These are phyloP conservation scores for Tenthredo livida DNA, from an alignment of 2,888 invertebrate species.

Conservation along the genomic window DNA sequence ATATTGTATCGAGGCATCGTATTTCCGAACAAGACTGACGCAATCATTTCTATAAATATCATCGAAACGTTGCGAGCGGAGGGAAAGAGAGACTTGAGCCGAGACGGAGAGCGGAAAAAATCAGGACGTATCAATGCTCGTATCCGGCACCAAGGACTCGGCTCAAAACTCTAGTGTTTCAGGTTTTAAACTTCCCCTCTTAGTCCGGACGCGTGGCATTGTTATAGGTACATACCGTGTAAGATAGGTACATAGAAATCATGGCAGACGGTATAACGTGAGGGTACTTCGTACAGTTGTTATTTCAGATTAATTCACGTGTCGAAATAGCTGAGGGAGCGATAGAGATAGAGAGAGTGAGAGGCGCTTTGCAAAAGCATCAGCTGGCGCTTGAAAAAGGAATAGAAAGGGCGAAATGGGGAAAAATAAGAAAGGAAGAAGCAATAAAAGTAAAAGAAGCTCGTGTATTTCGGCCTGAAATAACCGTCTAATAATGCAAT, in stretches of 20 bases:
- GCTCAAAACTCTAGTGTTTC: slow-evolving; percentile 1
- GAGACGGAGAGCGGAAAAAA: slow-evolving; percentile 31
- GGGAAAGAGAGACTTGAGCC: slow-evolving; percentile 30
- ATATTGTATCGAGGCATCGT: slow-evolving; percentile 7
- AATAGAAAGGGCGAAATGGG: slow-evolving; percentile 45
- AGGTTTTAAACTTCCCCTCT: background rate
- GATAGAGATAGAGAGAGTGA: background rate
- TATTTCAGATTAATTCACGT: background rate
- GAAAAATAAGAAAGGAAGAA: slow-evolving; percentile 40
- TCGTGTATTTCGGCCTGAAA: slow-evolving; percentile 63
- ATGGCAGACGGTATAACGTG: background rate
- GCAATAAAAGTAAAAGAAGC: slow-evolving; percentile 17
- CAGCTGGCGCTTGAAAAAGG: slow-evolving; percentile 48
- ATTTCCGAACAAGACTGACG: slow-evolving; percentile 45
- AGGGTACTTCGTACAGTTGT: background rate
- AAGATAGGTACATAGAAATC: background rate
- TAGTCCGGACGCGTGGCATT: background rate
- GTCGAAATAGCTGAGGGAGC: background rate
- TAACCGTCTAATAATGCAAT: slow-evolving; percentile 76
- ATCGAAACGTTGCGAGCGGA: slow-evolving; percentile 15
- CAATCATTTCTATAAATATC: slow-evolving; percentile 47
- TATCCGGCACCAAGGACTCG: background rate
- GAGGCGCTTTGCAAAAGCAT: background rate
- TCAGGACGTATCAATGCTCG: slow-evolving; percentile 22
- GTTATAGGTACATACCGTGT: background rate